A percentile compares a stretch with the other conserved stretches of the same genome.
Conservation (phyloP, 2,888 invertebrate genomes). For the Drosophila acutilabella region DNA sequence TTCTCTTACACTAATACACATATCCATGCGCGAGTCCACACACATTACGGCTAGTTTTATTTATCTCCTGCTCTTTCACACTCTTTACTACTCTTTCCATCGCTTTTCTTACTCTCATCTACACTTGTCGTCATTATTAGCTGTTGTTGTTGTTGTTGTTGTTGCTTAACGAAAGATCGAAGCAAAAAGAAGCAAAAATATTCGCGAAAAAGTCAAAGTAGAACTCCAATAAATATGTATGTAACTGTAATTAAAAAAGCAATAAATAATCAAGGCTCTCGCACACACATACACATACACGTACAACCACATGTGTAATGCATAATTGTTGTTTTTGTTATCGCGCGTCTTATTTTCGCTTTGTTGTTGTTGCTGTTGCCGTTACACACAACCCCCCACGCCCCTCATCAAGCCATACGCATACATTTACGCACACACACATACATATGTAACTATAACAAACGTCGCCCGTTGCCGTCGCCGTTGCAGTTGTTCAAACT, state of each 20-base stretch:
- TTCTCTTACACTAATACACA: conserved; percentile 15
- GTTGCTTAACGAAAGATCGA: conserved; percentile 14
- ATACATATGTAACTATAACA: conserved; percentile 42
- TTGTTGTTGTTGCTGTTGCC: conserved; percentile 42
- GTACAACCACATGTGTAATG: conserved; percentile 15
- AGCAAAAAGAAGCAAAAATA: not conserved
- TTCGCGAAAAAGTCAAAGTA: conserved; percentile 3
- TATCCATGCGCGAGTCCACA: not conserved
- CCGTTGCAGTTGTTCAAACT: conserved; percentile 43
- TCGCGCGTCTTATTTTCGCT: conserved; percentile 18
- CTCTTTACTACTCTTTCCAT: not conserved
- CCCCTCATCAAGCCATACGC: conserved; percentile 2
- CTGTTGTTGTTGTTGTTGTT: conserved; percentile 33
- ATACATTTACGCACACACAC: not conserved
- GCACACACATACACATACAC: conserved; percentile 5
- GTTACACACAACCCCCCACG: conserved; percentile 1
- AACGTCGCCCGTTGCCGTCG: conserved; percentile 57
- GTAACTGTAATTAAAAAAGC: conserved; percentile 2
- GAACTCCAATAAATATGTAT: conserved; percentile 1
- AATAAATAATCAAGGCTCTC: conserved; percentile 1
- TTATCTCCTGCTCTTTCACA: not conserved
- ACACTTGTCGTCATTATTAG: conserved; percentile 23
- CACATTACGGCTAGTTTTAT: not conserved
- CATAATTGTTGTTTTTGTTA: conserved; percentile 30
- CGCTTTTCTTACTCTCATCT: conserved; percentile 24